Evolutionary conservation across 2,888 invertebrate species (phyloP), one percentile per base, ranked within the genome.

Genomic region (Tinea trinotella): DNA sequence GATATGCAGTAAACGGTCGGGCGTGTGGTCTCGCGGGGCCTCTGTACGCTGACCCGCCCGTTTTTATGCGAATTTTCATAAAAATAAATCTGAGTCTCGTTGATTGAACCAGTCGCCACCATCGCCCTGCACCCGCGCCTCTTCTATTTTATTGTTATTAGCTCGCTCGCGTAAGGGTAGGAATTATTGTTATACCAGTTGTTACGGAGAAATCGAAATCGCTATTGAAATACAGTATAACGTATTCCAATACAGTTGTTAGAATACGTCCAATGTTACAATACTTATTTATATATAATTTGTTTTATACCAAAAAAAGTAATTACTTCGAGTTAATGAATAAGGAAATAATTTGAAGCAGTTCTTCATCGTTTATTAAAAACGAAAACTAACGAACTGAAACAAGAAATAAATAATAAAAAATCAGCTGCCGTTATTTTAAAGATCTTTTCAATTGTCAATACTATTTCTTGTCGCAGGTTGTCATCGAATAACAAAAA

Each of bases 61-160:
- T 76, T 77, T 85, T 84, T 84, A 85, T 85, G 83, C 85, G 84
- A 85, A 85, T 85, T 83, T 85, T 85, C 85, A 85, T 85, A 85
- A 85, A 85, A 85, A 85, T 85, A 85, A 85, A 85, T 85, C 85
- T 77, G 84, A 74, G 71, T 75, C 71, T 70, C 76, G 79, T 78
- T 85, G 85, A 85, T 85, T 85, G 85, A 85, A 85, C 84, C 83
- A 81, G 82, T 83, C 83, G 70, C 76, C 82, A 61, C 64, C 83
- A 70, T 76, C 81, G 61, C 64, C 73, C 75, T 69, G 70, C 66
- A 70, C 67, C 71, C 72, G 75, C 78, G 82, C 76, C 77, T 78
- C 35, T 76, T 81, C 84, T 83, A 81, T 83, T 85, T 85, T 85
- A 85, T 85, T 85, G 84, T 85, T 85, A 85, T 85, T 82, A 84